Evolutionary conservation across 1,140 invertebrate genomes (phyloP).

Genomic region (Andricus grossulariae): DNA sequence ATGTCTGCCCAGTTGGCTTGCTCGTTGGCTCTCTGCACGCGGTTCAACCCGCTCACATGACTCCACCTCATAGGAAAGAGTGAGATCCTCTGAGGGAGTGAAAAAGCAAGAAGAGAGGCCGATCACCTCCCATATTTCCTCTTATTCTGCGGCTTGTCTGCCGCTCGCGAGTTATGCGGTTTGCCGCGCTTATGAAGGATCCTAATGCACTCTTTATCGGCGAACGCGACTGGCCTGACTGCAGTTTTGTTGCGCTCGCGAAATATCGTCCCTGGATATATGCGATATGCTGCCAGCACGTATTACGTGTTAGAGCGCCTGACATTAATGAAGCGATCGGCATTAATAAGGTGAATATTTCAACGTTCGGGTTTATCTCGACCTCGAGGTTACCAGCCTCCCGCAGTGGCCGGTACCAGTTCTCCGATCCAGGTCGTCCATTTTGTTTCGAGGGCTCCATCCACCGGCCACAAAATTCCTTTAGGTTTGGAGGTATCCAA

Average conservation of each 20-base stretch:
- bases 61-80: slow-evolving; percentile 64
- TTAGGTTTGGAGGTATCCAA: too few relatives aligned
- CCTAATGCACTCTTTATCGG: slow-evolving; percentile 67
- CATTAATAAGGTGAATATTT: slow-evolving; percentile 64
- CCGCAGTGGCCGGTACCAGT: slow-evolving; percentile 38
- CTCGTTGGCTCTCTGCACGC: slow-evolving; percentile 57
- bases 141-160: slow-evolving; percentile 70
- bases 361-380: slow-evolving; percentile 43
- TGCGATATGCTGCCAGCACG: slow-evolving; percentile 23
- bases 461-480: too few relatives aligned
- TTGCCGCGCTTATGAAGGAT: slow-evolving; percentile 71
- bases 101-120: slow-evolving; percentile 65
- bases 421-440: slow-evolving; percentile 11
- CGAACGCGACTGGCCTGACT: slow-evolving; percentile 44
- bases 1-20: slow-evolving; percentile 66
- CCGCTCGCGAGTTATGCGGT: slow-evolving; percentile 64
- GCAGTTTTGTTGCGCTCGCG: slow-evolving; percentile 41
- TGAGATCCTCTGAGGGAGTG: slow-evolving; percentile 54
- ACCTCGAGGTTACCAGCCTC: slow-evolving; percentile 9
- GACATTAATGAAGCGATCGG: slow-evolving; percentile 74
- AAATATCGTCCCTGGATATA: slow-evolving; percentile 42
- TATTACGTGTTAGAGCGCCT: slow-evolving; percentile 30
- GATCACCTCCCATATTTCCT: slow-evolving; percentile 75
- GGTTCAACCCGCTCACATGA: slow-evolving; percentile 64
- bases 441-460: slow-evolving; percentile 27